Percentiles rank a stretch among this genome's conserved stretches.
Conservation (phyloP, 2,113 vertebrate species). For the Catharus bicknelli region DNA sequence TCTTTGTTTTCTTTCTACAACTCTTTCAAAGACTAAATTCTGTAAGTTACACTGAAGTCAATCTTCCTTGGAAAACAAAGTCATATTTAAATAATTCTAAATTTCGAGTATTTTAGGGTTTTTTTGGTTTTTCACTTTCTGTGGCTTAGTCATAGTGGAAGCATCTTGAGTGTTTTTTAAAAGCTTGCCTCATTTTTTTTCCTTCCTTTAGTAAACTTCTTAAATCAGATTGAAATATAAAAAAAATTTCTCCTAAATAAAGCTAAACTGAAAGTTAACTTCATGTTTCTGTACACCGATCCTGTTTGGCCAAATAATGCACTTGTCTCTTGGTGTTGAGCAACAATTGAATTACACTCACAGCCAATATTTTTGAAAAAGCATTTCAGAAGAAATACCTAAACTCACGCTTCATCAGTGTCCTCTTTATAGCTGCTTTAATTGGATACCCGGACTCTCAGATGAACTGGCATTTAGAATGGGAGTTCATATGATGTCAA, state of each 20-base stretch:
- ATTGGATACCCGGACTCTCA: background rate
- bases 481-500: background rate
- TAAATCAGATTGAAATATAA: background rate
- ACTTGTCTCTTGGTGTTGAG: background rate
- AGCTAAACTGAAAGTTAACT: background rate
- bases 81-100: background rate
- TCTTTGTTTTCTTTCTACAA: background rate
- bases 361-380: background rate
- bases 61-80: background rate
- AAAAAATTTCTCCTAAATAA: background rate
- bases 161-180: background rate
- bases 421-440: conserved; percentile 1
- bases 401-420: background rate
- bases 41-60: background rate
- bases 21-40: background rate
- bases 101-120: background rate
- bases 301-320: background rate
- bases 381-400: background rate
- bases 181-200: background rate
- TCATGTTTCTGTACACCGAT: background rate
- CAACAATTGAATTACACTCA: background rate
- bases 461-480: conserved; percentile 11
- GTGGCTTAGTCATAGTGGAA: background rate
- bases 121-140: background rate
- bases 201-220: background rate